phyloP scores from a whole-genome alignment of 2,888 invertebrate species.

The Drosophila paranaensis region DNA sequence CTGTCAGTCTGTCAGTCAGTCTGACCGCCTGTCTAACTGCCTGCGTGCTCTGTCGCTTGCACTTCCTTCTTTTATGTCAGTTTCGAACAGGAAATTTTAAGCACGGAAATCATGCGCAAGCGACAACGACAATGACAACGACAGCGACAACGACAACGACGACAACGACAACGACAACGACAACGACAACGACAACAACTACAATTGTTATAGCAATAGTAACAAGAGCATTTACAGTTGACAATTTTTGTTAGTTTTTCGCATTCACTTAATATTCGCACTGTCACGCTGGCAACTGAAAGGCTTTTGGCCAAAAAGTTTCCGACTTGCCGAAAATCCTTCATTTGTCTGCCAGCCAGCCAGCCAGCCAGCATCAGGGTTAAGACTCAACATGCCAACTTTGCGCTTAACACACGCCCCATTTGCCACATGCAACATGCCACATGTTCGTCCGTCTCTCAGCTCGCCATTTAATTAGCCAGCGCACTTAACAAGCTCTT shows the following conservation, averaged over 20 bases:
- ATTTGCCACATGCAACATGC: slow-evolving; percentile 15
- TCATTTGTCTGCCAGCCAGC: slow-evolving; percentile 6
- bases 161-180: slow-evolving; percentile 19
- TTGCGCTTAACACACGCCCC: slow-evolving; percentile 23
- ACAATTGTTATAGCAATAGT: slow-evolving; percentile 1
- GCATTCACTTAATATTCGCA: slow-evolving; percentile 42
- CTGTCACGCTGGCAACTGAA: slow-evolving; percentile 23
- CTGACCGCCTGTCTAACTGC: slow-evolving; percentile 26
- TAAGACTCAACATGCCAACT: slow-evolving; percentile 37
- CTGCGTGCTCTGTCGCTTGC: slow-evolving; percentile 33
- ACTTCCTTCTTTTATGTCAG: slow-evolving; percentile 63
- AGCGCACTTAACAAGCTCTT: slow-evolving; percentile 21
- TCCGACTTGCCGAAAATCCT: slow-evolving; percentile 22
- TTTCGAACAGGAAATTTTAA: slow-evolving; percentile 74
- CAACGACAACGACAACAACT: slow-evolving; percentile 25
- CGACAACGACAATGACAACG: slow-evolving; percentile 40
- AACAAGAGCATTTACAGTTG: slow-evolving; percentile 27
- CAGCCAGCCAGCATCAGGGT: slow-evolving; percentile 16
- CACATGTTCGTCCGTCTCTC: not conserved
- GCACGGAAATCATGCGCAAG: slow-evolving; percentile 73
- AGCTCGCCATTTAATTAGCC: slow-evolving; percentile 47
- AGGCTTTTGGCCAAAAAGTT: slow-evolving; percentile 15
- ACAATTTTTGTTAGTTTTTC: slow-evolving; percentile 55
- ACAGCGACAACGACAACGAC: slow-evolving; percentile 10
- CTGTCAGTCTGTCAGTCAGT: slow-evolving; percentile 18